Evolutionary conservation across 1,140 invertebrate species (phyloP), one percentile per base, ranked within the genome.

Genomic region (Charaxes varanes): DNA sequence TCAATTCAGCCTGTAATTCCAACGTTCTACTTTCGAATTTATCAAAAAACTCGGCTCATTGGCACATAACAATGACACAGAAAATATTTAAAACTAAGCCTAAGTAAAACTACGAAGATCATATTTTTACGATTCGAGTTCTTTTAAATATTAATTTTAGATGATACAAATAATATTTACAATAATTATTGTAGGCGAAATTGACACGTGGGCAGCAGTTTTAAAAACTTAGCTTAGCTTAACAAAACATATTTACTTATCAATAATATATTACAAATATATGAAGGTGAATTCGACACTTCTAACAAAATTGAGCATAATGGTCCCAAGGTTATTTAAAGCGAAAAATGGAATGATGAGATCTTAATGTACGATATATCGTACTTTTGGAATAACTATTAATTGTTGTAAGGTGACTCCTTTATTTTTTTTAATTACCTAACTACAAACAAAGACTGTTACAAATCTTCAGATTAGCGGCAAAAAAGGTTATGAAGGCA

Each of bases 11-110:
- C 16, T 27, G 12, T 6, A 21, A 21, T 10, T 18, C 23, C 2
- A 16, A 24, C 10, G 18, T 18, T 7, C 13, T 34, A 17, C n/a
- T 43, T 50, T 27, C 28, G 23, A 18, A 34, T 14, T 21, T 24
- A 37, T 27, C 22, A 32, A 53, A 41, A 35, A 52, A 52, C 48
- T 44, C 59, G 55, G 71, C 70, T 62, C 70, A 49, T 77, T 80
- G 76, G 76, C 72, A 80, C 76, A 64, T 63, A 47, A 64, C 53
- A 53, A 80, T 76, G 76, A 80, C 69, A 73, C 71, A 67, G 57
- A 62, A 57, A 62, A 62, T 54, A 50, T 47, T 43, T 43, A 47
- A 43, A 52, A 48, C 32, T 48, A 56, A 41, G 38, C 12, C 36
- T 10, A 56, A 50, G 55, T 35, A 49, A 62, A 40, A 53, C 64